A percentile compares a stretch with the other conserved stretches of the same genome.
phyloP scores from a whole-genome alignment of 2,888 invertebrate species.

The Spisula solida region DNA sequence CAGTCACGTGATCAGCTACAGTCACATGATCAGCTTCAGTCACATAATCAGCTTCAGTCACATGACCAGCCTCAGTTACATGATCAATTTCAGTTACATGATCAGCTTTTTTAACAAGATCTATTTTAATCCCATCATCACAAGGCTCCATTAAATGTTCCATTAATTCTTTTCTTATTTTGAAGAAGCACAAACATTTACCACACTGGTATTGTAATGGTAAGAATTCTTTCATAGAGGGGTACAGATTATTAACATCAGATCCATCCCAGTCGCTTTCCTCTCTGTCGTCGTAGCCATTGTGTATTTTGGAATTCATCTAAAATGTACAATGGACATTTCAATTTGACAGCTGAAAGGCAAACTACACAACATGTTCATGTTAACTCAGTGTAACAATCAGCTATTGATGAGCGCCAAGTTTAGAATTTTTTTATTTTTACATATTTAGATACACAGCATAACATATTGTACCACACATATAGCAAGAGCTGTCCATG shows the following conservation, averaged over 20 bases:
- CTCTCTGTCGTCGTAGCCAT: background rate
- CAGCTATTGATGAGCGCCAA: background rate
- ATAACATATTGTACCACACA: no score
- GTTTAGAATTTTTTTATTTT: background rate
- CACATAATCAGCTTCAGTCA: no score
- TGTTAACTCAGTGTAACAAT: background rate
- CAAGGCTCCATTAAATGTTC: background rate
- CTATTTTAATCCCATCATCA: no score
- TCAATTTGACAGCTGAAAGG: background rate
- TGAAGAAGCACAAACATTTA: background rate
- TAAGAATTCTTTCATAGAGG: background rate
- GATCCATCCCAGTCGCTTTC: background rate
- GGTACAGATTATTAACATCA: background rate
- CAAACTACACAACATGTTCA: background rate
- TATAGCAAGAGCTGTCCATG: no score
- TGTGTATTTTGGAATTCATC: background rate
- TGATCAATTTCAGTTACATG: no score
- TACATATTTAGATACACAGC: no score
- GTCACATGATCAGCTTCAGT: background rate
- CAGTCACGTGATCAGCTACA: no score
- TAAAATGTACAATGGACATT: slow-evolving; percentile 18
- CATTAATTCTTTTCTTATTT: background rate
- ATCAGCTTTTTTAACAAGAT: no score
- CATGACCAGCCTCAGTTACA: no score
- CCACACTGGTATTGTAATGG: slow-evolving; percentile 13